Conservation (phyloP, 2,888 invertebrate species). For the Lycocerus yunnanus region DNA sequence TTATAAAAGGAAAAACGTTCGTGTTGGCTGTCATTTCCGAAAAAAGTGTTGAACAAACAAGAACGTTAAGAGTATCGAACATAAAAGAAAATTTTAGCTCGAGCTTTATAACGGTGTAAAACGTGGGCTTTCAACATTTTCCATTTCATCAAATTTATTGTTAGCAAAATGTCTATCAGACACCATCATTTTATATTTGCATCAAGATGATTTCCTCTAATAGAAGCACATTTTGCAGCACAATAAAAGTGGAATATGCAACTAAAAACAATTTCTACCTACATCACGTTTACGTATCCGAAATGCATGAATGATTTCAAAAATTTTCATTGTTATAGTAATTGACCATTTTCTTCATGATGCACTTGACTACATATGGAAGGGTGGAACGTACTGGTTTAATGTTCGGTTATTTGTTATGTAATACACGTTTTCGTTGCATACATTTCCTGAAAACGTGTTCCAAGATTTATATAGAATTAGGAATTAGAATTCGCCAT, state of each 20-base stretch:
- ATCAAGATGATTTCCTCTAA: neutral
- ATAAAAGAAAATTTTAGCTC: neutral
- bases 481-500: conserved; percentile 32
- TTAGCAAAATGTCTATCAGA: neutral
- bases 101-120: neutral
- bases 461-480: conserved; percentile 38
- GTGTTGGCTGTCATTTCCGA: neutral
- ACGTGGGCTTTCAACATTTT: neutral
- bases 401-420: conserved; percentile 32
- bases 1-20: neutral
- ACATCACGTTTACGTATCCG: neutral
- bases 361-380: conserved; percentile 19
- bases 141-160: neutral
- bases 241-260: neutral
- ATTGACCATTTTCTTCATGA: conserved; percentile 9
- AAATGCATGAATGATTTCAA: neutral
- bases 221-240: neutral
- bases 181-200: neutral
- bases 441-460: conserved; percentile 36
- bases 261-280: neutral
- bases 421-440: conserved; percentile 31
- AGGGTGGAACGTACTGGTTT: conserved; percentile 22
- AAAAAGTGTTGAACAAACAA: neutral
- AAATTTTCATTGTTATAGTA: neutral
- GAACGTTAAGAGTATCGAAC: neutral